Evolutionary conservation across 2,888 invertebrate genomes (phyloP).

Genomic region (Mantis religiosa): DNA sequence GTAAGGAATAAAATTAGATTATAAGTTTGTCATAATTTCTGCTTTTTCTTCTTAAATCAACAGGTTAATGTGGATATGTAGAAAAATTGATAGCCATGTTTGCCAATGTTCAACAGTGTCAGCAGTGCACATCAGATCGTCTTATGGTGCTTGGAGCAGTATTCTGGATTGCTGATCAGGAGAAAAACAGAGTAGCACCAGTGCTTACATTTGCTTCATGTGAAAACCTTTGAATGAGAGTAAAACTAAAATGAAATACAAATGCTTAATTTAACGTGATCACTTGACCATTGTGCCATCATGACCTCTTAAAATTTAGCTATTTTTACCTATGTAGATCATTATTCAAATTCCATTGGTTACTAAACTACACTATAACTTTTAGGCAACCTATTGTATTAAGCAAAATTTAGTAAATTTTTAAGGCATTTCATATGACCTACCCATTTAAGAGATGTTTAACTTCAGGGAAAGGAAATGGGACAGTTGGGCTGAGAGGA

Average conservation of each 20-base stretch:
- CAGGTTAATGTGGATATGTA: not conserved
- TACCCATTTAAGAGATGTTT: too few relatives aligned
- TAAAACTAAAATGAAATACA: not conserved
- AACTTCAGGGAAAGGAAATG: too few relatives aligned
- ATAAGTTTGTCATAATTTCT: not conserved
- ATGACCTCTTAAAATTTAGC: not conserved
- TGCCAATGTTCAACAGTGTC: not conserved
- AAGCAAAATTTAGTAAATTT: too few relatives aligned
- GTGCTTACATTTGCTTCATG: not conserved
- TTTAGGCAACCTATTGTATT: too few relatives aligned
- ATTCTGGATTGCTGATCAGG: not conserved
- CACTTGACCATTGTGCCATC: not conserved
- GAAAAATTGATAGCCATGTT: not conserved
- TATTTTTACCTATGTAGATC: not conserved
- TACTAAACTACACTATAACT: too few relatives aligned
- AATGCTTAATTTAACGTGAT: not conserved
- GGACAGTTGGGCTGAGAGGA: too few relatives aligned
- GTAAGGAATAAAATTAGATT: too few relatives aligned
- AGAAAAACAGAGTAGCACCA: not conserved
- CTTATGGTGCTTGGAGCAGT: not conserved
- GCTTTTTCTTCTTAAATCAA: not conserved
- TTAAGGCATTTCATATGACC: too few relatives aligned
- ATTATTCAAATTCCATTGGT: too few relatives aligned
- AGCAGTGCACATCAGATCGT: too few relatives aligned
- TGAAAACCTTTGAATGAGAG: not conserved